These are phyloP conservation scores for Cybosia mesomella DNA, from an alignment of 2,888 invertebrate genomes.

Conservation along the genomic window DNA sequence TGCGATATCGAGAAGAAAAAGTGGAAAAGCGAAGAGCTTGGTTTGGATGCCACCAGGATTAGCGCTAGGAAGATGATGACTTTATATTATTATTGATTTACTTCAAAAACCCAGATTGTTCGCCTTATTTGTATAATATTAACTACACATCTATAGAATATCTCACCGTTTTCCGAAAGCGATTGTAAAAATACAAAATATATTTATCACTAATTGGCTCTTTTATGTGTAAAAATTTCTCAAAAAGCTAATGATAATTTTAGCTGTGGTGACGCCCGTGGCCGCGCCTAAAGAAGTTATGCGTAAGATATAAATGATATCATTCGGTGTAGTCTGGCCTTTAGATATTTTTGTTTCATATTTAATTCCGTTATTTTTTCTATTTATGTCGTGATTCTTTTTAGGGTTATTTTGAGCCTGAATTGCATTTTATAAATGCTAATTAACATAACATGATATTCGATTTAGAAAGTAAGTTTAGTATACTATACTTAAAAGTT, in stretches of 20 bases:
- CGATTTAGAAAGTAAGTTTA: background rate
- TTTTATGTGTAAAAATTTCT: conserved; percentile 22
- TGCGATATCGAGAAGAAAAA: too few relatives aligned
- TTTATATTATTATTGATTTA: too few relatives aligned
- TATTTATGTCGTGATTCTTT: background rate
- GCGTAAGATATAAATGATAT: conserved; percentile 67
- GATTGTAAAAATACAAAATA: background rate
- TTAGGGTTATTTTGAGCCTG: conserved; percentile 37
- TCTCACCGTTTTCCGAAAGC: background rate
- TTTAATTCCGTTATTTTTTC: conserved; percentile 1
- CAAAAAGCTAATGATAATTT: conserved; percentile 36
- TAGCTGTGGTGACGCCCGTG: conserved; percentile 71
- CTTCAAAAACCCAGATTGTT: too few relatives aligned
- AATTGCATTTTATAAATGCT: conserved; percentile 4
- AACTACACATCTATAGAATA: background rate
- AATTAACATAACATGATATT: background rate
- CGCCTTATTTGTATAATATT: too few relatives aligned
- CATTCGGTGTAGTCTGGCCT: conserved; percentile 56
- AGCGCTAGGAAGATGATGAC: too few relatives aligned
- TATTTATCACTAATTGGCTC: conserved; percentile 29
- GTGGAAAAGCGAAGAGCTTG: too few relatives aligned
- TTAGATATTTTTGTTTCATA: conserved; percentile 30
- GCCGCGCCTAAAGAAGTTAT: conserved; percentile 66
- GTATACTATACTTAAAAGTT: too few relatives aligned
- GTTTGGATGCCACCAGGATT: too few relatives aligned